Evolutionary conservation across 2,113 vertebrate genomes (phyloP).

Genomic region (Pyxicephalus adspersus): DNA sequence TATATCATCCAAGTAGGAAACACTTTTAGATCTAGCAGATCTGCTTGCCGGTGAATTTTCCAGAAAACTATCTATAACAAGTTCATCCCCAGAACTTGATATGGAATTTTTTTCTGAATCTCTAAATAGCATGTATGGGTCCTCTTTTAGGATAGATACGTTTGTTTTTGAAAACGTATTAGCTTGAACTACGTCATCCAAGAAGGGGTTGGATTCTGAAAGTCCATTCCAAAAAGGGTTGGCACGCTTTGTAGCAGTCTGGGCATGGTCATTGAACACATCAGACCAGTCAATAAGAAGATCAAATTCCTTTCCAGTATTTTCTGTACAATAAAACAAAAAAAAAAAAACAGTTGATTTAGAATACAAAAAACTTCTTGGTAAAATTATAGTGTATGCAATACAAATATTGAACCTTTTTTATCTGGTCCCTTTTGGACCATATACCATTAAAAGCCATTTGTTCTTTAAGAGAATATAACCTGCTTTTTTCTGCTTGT

Average conservation of each 20-base stretch:
- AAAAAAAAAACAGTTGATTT: neutral
- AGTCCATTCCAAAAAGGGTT: conserved; percentile 94
- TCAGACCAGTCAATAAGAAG: conserved; percentile 63
- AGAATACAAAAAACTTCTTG: neutral
- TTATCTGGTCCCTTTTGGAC: too few species aligned
- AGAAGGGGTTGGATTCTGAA: conserved; percentile 89
- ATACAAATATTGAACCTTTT: too few species aligned
- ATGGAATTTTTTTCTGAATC: conserved; percentile 72
- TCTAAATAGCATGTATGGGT: conserved; percentile 69
- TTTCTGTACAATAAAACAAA: conserved; percentile 37
- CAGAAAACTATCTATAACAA: conserved; percentile 75
- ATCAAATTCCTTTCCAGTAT: conserved; percentile 46
- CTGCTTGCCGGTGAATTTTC: conserved; percentile 69
- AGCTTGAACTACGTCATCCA: conserved; percentile 84
- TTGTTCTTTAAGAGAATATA: too few species aligned
- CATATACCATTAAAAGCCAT: too few species aligned
- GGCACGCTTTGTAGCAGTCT: conserved; percentile 64
- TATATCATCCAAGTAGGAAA: conserved; percentile 84
- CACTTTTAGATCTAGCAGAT: conserved; percentile 84
- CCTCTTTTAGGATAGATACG: conserved; percentile 74
- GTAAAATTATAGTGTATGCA: too few species aligned
- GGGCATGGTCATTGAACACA: conserved; percentile 56
- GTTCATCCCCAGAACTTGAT: conserved; percentile 88
- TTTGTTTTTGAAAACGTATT: conserved; percentile 67
- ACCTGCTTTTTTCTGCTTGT: too few species aligned